A percentile compares a stretch with the other conserved stretches of the same genome.
Conservation (phyloP, 2,888 invertebrate genomes). For the Hypercompe scribonia region DNA sequence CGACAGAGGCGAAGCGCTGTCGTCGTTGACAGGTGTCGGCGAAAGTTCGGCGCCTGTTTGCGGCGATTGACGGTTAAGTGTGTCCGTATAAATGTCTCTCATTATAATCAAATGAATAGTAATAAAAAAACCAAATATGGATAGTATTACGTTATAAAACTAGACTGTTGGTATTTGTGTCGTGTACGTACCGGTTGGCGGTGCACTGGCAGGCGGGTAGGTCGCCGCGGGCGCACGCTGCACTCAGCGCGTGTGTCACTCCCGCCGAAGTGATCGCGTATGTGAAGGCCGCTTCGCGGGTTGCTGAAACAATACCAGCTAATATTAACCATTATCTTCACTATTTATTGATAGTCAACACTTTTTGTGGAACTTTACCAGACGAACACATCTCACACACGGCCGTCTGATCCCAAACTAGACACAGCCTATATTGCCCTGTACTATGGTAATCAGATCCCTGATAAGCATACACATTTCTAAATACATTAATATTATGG, state of each 20-base stretch:
- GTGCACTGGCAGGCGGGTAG: slow-evolving; percentile 94
- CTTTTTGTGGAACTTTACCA: not conserved
- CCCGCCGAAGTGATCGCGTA: slow-evolving; percentile 98
- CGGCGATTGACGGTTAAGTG: too few species aligned
- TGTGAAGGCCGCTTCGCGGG: slow-evolving; percentile 96
- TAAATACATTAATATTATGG: too few species aligned
- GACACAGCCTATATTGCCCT: too few species aligned
- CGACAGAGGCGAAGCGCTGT: too few species aligned
- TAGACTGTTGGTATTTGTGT: not conserved
- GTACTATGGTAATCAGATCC: too few species aligned
- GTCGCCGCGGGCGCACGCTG: slow-evolving; percentile 96
- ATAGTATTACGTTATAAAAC: not conserved
- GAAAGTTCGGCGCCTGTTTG: too few species aligned
- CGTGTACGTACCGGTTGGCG: slow-evolving; percentile 64
- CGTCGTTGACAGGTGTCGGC: too few species aligned
- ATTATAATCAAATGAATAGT: not conserved
- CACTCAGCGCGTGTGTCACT: slow-evolving; percentile 95
- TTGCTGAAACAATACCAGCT: slow-evolving; percentile 85
- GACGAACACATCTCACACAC: not conserved
- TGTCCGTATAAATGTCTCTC: too few species aligned
- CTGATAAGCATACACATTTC: too few species aligned
- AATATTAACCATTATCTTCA: not conserved
- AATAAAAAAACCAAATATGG: not conserved
- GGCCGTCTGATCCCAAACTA: too few species aligned
- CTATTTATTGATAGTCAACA: not conserved